Percentiles rank a stretch among this genome's conserved stretches.
Evolutionary conservation across 1,140 invertebrate genomes (phyloP).

Genomic region (Drosophila elegans): DNA sequence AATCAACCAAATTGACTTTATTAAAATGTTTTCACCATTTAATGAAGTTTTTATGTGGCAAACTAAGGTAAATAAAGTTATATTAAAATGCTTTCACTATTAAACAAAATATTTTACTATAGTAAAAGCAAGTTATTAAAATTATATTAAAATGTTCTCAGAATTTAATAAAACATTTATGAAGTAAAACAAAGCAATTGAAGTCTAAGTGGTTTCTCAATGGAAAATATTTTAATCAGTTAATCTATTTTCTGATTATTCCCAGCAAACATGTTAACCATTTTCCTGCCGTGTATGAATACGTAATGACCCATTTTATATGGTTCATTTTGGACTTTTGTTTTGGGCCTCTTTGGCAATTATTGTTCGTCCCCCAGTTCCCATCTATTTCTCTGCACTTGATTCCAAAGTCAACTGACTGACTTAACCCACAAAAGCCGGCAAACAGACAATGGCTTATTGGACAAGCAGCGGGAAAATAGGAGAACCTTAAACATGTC

Average conservation of each 20-base stretch:
- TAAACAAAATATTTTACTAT: too few relatives aligned
- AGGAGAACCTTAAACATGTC: slow-evolving; percentile 69
- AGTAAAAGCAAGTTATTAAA: too few relatives aligned
- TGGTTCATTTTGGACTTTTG: slow-evolving; percentile 36
- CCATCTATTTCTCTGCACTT: not conserved
- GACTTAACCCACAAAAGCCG: slow-evolving; percentile 68
- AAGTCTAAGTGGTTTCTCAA: too few relatives aligned
- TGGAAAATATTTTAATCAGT: too few relatives aligned
- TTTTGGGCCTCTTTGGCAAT: slow-evolving; percentile 50
- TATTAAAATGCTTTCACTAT: too few relatives aligned
- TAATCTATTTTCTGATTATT: not conserved
- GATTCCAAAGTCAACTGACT: slow-evolving; percentile 62
- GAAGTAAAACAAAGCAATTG: too few relatives aligned
- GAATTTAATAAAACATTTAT: too few relatives aligned
- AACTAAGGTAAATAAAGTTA: too few relatives aligned
- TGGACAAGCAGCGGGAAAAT: slow-evolving; percentile 18
- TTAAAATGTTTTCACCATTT: too few relatives aligned
- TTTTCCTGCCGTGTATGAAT: slow-evolving; percentile 31
- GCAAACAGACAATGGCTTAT: slow-evolving; percentile 39
- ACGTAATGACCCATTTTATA: slow-evolving; percentile 62
- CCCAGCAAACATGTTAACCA: not conserved
- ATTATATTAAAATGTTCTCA: too few relatives aligned
- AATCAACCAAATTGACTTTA: too few relatives aligned
- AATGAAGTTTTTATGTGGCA: too few relatives aligned
- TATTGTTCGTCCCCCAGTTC: slow-evolving; percentile 44